phyloP scores from a whole-genome alignment of 2,888 invertebrate genomes.

The Acanthosepion esculentum region DNA sequence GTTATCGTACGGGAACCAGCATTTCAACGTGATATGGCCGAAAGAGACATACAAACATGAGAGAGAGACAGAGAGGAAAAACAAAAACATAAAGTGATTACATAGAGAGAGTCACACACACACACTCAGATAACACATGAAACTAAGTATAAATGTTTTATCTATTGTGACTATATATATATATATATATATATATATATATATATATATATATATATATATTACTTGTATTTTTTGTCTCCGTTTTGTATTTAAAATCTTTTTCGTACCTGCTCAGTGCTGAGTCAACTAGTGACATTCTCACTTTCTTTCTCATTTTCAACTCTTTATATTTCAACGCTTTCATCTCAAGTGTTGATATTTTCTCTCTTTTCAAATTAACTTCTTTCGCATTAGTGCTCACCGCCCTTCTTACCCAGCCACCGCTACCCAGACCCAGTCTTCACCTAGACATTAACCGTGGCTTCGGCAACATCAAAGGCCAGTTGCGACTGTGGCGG shows the following conservation, averaged over 20 bases:
- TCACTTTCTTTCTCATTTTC: neutral
- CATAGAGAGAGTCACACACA: no score
- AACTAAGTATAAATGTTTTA: no score
- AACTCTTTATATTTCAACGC: neutral
- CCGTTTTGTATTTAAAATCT: neutral
- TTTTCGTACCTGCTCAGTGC: neutral
- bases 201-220: neutral
- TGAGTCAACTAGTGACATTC: neutral
- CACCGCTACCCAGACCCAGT: neutral
- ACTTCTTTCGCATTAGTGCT: neutral
- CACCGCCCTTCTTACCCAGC: neutral
- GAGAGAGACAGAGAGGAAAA: no score
- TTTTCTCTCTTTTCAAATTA: neutral
- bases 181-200: neutral
- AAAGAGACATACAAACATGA: no score
- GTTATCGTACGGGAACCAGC: no score
- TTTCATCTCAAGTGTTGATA: neutral
- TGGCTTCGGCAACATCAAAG: neutral
- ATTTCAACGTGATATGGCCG: no score
- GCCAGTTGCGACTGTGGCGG: neutral
- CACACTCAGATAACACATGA: no score
- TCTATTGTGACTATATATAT: neutral
- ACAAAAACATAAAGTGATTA: no score
- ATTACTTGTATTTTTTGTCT: neutral
- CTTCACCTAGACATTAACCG: neutral